A percentile compares a stretch with the other conserved stretches of the same genome.
Evolutionary conservation across 2,888 invertebrate species (phyloP).

Genomic region (Epinotia brunnichana): DNA sequence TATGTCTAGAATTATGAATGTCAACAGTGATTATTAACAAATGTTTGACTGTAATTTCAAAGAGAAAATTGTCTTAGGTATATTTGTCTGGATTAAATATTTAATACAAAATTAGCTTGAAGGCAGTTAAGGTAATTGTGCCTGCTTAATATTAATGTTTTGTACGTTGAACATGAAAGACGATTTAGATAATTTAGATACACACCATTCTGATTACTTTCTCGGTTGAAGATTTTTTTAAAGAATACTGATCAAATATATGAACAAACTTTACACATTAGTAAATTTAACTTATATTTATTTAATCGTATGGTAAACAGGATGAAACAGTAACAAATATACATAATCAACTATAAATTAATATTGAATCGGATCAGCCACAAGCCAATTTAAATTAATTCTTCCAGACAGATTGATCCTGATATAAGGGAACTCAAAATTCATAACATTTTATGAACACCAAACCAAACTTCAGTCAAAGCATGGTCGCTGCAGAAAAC

Average conservation of each 20-base stretch:
- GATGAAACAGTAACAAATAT: no score
- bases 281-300: no score
- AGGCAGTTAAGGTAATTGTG: conserved; percentile 16
- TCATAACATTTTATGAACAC: not conserved
- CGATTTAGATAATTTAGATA: not conserved
- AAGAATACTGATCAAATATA: no score
- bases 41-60: conserved; percentile 44
- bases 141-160: conserved; percentile 18
- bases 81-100: conserved; percentile 30
- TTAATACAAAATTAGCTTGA: conserved; percentile 12
- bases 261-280: no score
- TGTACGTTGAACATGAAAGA: conserved; percentile 7
- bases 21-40: conserved; percentile 49
- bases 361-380: no score
- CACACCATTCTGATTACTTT: conserved; percentile 8
- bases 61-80: conserved; percentile 37
- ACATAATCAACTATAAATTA: no score
- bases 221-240: not conserved
- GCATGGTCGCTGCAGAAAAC: conserved; percentile 10
- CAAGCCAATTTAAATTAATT: no score
- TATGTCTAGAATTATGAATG: conserved; percentile 56
- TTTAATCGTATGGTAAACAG: no score
- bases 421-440: not conserved
- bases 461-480: conserved; percentile 14
- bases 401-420: no score